Evolutionary conservation across 2,888 invertebrate species (phyloP).

Genomic region (Tethea ocularis): DNA sequence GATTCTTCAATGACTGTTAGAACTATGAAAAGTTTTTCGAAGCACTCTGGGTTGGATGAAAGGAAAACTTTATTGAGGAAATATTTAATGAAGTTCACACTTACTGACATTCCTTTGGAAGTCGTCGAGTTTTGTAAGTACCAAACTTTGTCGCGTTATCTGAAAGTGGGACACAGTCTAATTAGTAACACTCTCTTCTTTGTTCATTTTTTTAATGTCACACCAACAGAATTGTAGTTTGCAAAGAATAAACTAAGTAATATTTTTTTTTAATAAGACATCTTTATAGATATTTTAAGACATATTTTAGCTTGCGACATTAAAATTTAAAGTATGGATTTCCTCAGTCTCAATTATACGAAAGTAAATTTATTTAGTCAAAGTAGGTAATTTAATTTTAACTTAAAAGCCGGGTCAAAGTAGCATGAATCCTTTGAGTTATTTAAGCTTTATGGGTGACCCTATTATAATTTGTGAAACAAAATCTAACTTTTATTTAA

Average conservation of each 20-base stretch:
- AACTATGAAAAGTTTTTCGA: slow-evolving; percentile 28
- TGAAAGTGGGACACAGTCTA: slow-evolving; percentile 22
- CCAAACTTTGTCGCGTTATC: slow-evolving; percentile 22
- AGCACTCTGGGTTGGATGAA: slow-evolving; percentile 11
- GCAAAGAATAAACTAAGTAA: too few relatives aligned
- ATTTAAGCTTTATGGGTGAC: slow-evolving; percentile 2
- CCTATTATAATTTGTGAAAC: slow-evolving; percentile 9
- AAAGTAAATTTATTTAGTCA: background rate
- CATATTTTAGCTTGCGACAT: background rate
- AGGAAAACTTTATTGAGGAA: slow-evolving; percentile 26
- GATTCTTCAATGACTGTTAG: slow-evolving; percentile 5
- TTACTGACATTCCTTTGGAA: slow-evolving; percentile 32
- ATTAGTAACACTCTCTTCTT: slow-evolving; percentile 7
- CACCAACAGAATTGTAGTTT: too few relatives aligned
- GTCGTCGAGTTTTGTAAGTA: slow-evolving; percentile 20
- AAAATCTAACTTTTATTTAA: background rate
- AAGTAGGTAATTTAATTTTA: background rate
- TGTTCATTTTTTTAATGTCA: background rate
- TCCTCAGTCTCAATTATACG: background rate
- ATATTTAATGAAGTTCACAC: slow-evolving; percentile 37
- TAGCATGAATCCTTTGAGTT: slow-evolving; percentile 3
- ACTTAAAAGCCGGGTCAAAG: slow-evolving; percentile 8
- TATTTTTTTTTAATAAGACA: too few relatives aligned
- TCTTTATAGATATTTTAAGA: too few relatives aligned
- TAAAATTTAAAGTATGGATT: background rate